Evolutionary conservation across 2,113 vertebrate genomes (phyloP).

Genomic region (Hylia prasina): DNA sequence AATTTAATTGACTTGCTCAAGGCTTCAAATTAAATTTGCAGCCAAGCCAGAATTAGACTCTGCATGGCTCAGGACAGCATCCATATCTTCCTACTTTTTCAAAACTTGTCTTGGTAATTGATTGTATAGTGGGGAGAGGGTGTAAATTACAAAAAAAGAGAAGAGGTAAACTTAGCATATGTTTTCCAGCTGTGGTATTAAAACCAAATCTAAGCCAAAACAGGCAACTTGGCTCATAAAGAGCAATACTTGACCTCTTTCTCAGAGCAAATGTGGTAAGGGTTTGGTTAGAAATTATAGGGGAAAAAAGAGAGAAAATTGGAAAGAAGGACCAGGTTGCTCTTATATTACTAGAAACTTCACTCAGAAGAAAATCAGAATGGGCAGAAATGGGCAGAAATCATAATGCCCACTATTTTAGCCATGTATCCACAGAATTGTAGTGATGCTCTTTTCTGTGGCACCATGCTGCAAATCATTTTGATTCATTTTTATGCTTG

Average conservation of each 20-base stretch:
- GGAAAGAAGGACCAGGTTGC: not conserved
- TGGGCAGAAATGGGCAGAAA: not conserved
- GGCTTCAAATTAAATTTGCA: not conserved
- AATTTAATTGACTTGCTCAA: not conserved
- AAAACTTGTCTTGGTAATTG: not conserved
- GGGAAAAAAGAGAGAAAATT: not conserved
- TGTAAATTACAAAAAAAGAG: not conserved
- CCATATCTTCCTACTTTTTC: not conserved
- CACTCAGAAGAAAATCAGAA: not conserved
- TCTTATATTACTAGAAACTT: not conserved
- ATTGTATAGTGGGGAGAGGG: fast-evolving
- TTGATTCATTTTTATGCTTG: not conserved
- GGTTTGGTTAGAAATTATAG: not conserved
- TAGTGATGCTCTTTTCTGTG: not conserved
- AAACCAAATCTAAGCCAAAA: not conserved
- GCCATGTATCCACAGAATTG: not conserved
- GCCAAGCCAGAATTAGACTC: not conserved
- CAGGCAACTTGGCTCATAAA: not conserved
- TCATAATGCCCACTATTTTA: not conserved
- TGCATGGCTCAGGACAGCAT: not conserved
- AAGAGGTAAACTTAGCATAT: not conserved
- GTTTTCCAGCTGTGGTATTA: not conserved
- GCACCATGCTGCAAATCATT: not conserved
- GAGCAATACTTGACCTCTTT: not conserved
- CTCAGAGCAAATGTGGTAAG: not conserved